Percentiles rank a stretch among this genome's conserved stretches.
These are phyloP conservation scores for Lordiphosa mommai DNA, from an alignment of 1,140 invertebrate genomes.

Conservation along the genomic window DNA sequence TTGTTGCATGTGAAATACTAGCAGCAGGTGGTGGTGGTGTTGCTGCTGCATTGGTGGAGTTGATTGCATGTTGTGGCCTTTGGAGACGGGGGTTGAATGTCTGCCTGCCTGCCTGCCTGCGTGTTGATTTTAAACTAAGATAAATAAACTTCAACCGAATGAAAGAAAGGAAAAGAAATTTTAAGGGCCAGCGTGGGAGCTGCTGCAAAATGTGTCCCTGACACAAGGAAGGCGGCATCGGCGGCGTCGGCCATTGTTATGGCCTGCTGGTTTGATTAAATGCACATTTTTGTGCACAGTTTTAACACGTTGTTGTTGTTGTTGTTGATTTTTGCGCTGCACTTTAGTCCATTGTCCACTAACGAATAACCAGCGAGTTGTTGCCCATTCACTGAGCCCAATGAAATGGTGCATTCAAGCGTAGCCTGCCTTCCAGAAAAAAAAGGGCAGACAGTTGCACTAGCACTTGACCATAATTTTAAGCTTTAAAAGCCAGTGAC, in stretches of 20 bases:
- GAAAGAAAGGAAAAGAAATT: conserved; percentile 16
- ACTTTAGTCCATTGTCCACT: conserved; percentile 43
- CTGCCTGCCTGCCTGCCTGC: conserved; percentile 28
- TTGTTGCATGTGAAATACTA: conserved; percentile 49
- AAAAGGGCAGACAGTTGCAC: conserved; percentile 1
- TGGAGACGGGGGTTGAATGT: neutral
- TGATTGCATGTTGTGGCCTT: conserved; percentile 49
- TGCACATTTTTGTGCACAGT: conserved; percentile 64
- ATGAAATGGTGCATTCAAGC: conserved; percentile 58
- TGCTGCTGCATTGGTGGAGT: conserved; percentile 32
- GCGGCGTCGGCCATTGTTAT: neutral
- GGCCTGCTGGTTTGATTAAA: conserved; percentile 33
- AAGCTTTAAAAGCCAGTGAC: conserved; percentile 37
- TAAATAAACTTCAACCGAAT: conserved; percentile 67
- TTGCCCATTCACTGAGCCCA: conserved; percentile 23
- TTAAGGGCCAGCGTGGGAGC: conserved; percentile 52
- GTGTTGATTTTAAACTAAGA: conserved; percentile 74
- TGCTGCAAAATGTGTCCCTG: neutral
- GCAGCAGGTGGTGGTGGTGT: conserved; percentile 65
- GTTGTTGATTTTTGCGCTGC: neutral
- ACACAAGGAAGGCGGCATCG: neutral
- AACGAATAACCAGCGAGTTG: conserved; percentile 13
- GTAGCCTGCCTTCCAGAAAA: conserved; percentile 11
- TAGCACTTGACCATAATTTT: conserved; percentile 67
- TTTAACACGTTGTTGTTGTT: conserved; percentile 57